These are phyloP conservation scores for Sipha flava DNA, from an alignment of 1,140 invertebrate species.

Conservation along the genomic window DNA sequence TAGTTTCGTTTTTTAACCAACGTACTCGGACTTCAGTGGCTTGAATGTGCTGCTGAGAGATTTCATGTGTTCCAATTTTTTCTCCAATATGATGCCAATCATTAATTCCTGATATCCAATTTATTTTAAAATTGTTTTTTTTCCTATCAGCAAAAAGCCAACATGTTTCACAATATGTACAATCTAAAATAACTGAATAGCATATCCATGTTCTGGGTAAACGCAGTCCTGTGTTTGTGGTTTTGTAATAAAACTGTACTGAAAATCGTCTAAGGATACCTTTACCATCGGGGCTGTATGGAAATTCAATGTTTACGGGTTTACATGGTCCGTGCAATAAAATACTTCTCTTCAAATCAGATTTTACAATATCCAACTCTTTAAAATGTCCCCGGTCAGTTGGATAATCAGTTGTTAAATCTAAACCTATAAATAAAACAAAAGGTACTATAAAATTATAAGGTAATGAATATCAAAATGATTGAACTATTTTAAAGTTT, in stretches of 20 bases:
- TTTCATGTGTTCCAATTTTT: not conserved
- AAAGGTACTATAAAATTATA: too few species aligned
- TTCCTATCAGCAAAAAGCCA: not conserved
- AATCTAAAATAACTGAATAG: not conserved
- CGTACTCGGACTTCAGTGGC: not conserved
- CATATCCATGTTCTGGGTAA: not conserved
- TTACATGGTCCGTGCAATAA: not conserved
- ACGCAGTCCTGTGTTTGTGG: not conserved
- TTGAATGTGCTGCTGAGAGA: not conserved
- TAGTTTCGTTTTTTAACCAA: not conserved
- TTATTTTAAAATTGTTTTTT: not conserved
- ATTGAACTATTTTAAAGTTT: too few species aligned
- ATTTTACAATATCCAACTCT: not conserved
- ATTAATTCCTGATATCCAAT: not conserved
- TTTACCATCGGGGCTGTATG: not conserved
- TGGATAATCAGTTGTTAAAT: not conserved
- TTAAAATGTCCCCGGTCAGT: not conserved
- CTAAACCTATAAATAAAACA: not conserved
- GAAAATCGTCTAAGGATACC: not conserved
- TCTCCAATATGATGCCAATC: not conserved
- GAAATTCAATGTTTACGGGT: not conserved
- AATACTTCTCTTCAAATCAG: not conserved
- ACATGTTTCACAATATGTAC: not conserved
- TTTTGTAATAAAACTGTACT: not conserved
- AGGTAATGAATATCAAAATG: too few species aligned